Conservation (phyloP, 2,888 invertebrate species). For the Halictus ligatus region DNA sequence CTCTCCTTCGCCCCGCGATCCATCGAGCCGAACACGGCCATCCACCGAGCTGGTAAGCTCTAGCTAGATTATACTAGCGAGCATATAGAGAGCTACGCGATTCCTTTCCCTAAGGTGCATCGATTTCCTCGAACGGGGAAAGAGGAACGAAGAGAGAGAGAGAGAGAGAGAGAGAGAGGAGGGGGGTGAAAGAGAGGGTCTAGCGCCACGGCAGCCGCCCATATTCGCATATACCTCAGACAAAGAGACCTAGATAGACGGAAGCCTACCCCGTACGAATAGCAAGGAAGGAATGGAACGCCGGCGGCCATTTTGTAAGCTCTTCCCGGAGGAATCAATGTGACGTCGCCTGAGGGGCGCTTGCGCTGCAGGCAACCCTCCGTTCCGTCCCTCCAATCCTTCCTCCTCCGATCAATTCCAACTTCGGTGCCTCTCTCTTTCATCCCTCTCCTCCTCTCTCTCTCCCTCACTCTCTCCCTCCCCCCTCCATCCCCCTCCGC, state of each 20-base stretch:
- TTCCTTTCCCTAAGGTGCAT: slow-evolving; percentile 81
- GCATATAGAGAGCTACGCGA: slow-evolving; percentile 63
- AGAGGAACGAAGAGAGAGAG: background rate
- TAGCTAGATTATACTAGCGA: slow-evolving; percentile 65
- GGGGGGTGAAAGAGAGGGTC: background rate
- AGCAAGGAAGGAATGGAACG: slow-evolving; percentile 81
- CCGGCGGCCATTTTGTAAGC: slow-evolving; percentile 85
- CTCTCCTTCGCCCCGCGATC: slow-evolving; percentile 69
- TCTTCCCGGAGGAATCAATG: slow-evolving; percentile 84
- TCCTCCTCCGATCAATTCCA: slow-evolving; percentile 77
- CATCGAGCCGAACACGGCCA: slow-evolving; percentile 55
- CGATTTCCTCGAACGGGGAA: slow-evolving; percentile 79
- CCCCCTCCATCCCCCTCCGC: background rate
- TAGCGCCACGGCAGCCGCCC: slow-evolving; percentile 66
- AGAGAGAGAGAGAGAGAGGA: background rate
- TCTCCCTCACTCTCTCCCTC: background rate
- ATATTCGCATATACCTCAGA: slow-evolving; percentile 77
- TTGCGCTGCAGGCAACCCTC: slow-evolving; percentile 82
- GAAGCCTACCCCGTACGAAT: slow-evolving; percentile 76
- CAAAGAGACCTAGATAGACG: slow-evolving; percentile 80
- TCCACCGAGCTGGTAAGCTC: slow-evolving; percentile 61
- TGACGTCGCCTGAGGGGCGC: slow-evolving; percentile 84
- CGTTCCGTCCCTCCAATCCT: slow-evolving; percentile 76
- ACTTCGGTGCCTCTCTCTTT: slow-evolving; percentile 63
- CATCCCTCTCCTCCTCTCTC: slow-evolving; percentile 7